Evolutionary conservation across 1,140 invertebrate species (phyloP).

Genomic region (Drusus annulatus): DNA sequence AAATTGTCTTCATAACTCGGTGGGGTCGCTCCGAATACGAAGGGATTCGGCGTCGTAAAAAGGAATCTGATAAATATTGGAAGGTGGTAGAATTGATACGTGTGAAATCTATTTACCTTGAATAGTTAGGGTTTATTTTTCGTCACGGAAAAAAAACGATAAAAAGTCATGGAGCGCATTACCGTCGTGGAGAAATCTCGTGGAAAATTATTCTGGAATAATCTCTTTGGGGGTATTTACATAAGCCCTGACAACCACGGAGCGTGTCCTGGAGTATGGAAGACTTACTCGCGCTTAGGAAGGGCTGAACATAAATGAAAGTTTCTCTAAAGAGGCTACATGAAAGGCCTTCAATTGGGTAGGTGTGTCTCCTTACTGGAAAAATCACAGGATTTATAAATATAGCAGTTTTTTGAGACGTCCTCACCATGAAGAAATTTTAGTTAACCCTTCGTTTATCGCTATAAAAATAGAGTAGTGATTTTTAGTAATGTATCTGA

Average conservation of each 20-base stretch:
- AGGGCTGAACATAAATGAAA: slow-evolving; percentile 33
- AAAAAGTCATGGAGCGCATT: slow-evolving; percentile 49
- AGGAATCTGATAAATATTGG: slow-evolving; percentile 4
- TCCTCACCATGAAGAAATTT: too few species aligned
- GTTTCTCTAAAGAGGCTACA: slow-evolving; percentile 25
- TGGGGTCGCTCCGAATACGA: too few species aligned
- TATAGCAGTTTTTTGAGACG: not conserved
- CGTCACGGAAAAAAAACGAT: slow-evolving; percentile 33
- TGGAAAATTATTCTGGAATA: slow-evolving; percentile 57
- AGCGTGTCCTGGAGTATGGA: slow-evolving; percentile 35
- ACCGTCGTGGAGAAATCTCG: slow-evolving; percentile 50
- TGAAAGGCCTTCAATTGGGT: slow-evolving; percentile 22
- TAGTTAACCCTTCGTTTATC: too few species aligned
- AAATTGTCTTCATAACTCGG: too few species aligned
- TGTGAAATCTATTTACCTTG: slow-evolving; percentile 46
- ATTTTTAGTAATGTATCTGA: too few species aligned
- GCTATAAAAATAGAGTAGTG: too few species aligned
- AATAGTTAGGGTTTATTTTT: slow-evolving; percentile 52
- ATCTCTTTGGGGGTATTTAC: slow-evolving; percentile 46
- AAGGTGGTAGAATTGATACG: slow-evolving; percentile 42
- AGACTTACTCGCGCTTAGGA: slow-evolving; percentile 34
- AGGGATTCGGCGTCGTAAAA: not conserved
- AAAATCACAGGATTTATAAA: slow-evolving; percentile 15
- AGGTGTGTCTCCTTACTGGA: not conserved
- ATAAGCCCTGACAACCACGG: slow-evolving; percentile 41